Conservation (phyloP, 2,113 vertebrate genomes). For the Pituophis catenifer region DNA sequence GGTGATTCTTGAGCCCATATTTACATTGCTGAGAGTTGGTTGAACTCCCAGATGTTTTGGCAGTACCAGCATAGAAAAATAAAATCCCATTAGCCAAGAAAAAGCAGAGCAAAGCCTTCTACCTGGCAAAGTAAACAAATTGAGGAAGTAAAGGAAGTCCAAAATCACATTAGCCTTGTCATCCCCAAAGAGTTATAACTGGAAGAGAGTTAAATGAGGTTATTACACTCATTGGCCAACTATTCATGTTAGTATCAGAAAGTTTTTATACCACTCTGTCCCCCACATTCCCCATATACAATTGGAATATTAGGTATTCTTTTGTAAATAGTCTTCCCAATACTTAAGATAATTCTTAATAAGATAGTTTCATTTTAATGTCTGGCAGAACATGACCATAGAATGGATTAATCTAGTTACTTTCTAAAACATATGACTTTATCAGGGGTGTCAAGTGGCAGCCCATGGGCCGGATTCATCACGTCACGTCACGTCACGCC, state of each 20-base stretch:
- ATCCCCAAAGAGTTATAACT: background rate
- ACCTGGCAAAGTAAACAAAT: background rate
- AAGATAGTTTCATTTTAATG: slow-evolving; percentile 41
- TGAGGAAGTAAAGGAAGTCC: background rate
- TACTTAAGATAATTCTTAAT: slow-evolving; percentile 45
- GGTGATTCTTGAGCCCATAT: background rate
- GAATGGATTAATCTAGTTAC: slow-evolving; percentile 42
- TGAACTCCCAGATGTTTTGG: background rate
- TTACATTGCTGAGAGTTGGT: background rate
- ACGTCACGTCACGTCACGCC: no score
- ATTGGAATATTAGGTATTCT: background rate
- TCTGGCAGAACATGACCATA: slow-evolving; percentile 43
- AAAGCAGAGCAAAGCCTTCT: background rate
- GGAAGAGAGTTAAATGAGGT: background rate
- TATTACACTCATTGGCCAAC: background rate
- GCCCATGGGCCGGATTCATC: no score
- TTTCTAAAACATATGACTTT: background rate
- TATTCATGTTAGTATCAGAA: background rate
- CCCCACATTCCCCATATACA: background rate
- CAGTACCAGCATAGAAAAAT: background rate
- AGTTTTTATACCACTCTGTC: background rate
- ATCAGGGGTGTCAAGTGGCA: no score
- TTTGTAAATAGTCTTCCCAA: slow-evolving; percentile 28
- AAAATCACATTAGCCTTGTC: background rate
- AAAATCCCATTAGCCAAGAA: background rate